These are phyloP conservation scores for Anhinga anhinga DNA, from an alignment of 2,113 vertebrate species.

Conservation along the genomic window DNA sequence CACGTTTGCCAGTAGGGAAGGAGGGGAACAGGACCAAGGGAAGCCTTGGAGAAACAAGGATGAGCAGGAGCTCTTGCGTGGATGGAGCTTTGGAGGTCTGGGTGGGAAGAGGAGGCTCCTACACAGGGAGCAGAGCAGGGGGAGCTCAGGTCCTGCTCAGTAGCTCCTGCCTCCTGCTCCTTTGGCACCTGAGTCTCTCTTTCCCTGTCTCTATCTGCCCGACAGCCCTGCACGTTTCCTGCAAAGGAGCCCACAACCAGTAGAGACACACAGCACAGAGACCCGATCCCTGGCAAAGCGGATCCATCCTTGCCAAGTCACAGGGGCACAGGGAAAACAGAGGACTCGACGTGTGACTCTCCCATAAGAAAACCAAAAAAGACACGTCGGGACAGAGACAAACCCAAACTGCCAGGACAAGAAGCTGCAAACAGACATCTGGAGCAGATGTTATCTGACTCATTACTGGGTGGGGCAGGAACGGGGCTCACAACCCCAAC, in stretches of 20 bases:
- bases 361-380: neutral
- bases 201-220: neutral
- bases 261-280: neutral
- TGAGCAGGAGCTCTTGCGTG: neutral
- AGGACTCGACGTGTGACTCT: neutral
- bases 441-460: conserved; percentile 36
- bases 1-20: neutral
- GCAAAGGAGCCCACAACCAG: neutral
- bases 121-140: neutral
- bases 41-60: neutral
- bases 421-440: conserved; percentile 24
- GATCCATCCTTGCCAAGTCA: neutral
- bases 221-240: neutral
- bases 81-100: neutral
- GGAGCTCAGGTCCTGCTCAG: neutral
- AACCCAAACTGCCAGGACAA: neutral
- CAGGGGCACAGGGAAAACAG: neutral
- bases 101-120: neutral
- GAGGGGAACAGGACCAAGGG: neutral
- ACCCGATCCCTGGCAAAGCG: accelerated
- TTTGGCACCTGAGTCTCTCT: neutral
- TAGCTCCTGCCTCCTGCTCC: neutral
- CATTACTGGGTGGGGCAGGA: conserved; percentile 41
- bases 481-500: conserved; percentile 24
- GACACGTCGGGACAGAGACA: conserved; percentile 1